Conservation (phyloP, 2,888 invertebrate genomes). For the Alsophila aescularia region DNA sequence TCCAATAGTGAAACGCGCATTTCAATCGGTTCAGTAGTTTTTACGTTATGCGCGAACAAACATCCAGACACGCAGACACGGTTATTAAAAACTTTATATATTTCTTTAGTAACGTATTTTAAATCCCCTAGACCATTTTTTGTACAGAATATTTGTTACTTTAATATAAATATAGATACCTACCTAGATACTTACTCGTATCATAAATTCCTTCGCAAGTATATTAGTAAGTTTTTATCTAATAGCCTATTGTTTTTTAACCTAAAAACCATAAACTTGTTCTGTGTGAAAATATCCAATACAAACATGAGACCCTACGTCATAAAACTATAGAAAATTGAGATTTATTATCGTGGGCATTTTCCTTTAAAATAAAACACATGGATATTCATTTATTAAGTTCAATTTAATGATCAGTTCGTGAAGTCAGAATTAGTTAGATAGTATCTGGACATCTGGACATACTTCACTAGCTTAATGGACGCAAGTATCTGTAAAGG, state of each 20-base stretch:
- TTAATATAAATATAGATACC: too few relatives aligned
- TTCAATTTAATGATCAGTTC: slow-evolving; percentile 5
- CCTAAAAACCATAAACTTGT: slow-evolving; percentile 2
- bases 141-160: too few relatives aligned
- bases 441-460: background rate
- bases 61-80: too few relatives aligned
- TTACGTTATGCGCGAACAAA: too few relatives aligned
- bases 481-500: background rate
- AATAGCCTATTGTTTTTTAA: background rate
- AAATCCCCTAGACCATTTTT: too few relatives aligned
- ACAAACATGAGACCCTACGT: background rate
- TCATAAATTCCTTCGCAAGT: background rate
- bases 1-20: too few relatives aligned
- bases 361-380: background rate
- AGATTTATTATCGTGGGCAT: background rate
- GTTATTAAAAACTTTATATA: too few relatives aligned
- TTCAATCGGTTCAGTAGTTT: too few relatives aligned
- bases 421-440: background rate
- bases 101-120: too few relatives aligned
- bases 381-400: background rate
- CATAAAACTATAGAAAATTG: background rate
- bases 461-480: background rate
- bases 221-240: background rate
- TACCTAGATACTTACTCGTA: too few relatives aligned
- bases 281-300: background rate